Percentiles rank a stretch among this genome's conserved stretches.
Evolutionary conservation across 2,113 vertebrate species (phyloP).

Genomic region (Callipepla squamata): DNA sequence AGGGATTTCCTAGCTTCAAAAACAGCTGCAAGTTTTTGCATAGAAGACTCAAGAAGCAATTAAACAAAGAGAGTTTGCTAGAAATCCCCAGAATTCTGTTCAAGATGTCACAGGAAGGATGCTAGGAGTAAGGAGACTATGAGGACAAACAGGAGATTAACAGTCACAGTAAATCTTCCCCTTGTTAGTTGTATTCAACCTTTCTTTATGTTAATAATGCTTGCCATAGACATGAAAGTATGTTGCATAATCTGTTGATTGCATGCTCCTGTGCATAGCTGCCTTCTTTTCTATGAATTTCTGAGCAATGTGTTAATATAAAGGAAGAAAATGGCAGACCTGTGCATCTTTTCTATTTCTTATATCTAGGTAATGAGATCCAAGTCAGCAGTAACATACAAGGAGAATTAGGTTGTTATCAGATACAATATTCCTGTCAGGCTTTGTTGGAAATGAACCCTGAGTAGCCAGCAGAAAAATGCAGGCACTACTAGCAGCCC

Average conservation of each 20-base stretch:
- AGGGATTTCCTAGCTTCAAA: not conserved
- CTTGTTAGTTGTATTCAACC: not conserved
- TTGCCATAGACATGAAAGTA: not conserved
- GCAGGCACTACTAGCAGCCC: not conserved
- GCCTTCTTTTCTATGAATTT: not conserved
- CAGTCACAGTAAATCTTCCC: not conserved
- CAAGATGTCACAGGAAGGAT: not conserved
- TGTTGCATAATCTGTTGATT: not conserved
- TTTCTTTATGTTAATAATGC: not conserved
- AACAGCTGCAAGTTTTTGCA: not conserved
- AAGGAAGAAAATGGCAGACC: not conserved
- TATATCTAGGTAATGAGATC: not conserved
- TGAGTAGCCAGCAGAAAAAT: not conserved
- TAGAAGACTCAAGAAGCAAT: not conserved
- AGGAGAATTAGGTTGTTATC: not conserved
- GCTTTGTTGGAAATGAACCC: not conserved
- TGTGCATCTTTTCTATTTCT: not conserved
- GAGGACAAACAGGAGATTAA: not conserved
- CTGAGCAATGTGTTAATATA: not conserved
- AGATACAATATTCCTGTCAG: not conserved
- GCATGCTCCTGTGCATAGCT: not conserved
- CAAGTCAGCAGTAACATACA: accelerated
- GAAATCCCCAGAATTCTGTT: not conserved
- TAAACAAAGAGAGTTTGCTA: not conserved
- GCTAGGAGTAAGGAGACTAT: not conserved